Conservation (phyloP, 2,113 vertebrate species). For the Nycticebus coucang region DNA sequence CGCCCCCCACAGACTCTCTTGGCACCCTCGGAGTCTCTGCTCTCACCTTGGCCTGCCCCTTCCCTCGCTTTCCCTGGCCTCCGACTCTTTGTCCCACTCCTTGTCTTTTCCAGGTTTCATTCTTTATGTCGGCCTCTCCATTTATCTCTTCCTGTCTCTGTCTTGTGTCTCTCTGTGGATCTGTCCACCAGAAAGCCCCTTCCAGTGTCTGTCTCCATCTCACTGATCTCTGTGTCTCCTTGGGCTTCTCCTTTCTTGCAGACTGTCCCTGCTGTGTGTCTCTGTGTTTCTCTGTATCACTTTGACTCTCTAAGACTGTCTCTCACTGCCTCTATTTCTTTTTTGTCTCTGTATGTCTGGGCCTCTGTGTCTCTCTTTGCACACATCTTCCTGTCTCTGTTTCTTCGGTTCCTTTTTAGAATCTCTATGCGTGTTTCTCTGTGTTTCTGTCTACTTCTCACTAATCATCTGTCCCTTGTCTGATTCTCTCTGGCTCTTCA, state of each 20-base stretch:
- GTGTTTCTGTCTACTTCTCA: constrained; percentile 49
- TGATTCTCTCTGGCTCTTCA: constrained; percentile 44
- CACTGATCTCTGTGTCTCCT: constrained; percentile 74
- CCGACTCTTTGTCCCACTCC: neutral
- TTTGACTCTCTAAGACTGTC: neutral
- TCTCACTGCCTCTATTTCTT: constrained; percentile 34
- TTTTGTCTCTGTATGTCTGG: neutral
- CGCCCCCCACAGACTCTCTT: neutral
- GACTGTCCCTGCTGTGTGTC: constrained; percentile 67
- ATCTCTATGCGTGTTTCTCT: constrained; percentile 71
- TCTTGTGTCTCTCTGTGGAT: neutral
- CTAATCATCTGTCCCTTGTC: constrained; percentile 50
- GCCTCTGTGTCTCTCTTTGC: constrained; percentile 1
- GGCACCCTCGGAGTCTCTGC: neutral
- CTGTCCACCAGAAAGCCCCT: neutral
- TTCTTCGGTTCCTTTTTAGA: constrained; percentile 80
- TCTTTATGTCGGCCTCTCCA: neutral
- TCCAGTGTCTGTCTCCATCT: constrained; percentile 63
- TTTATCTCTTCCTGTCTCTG: constrained; percentile 56
- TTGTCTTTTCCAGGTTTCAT: neutral
- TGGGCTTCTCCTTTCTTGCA: constrained; percentile 77
- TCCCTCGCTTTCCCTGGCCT: neutral
- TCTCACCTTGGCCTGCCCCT: neutral
- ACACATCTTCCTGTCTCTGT: constrained; percentile 79
- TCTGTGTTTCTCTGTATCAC: constrained; percentile 82